Evolutionary conservation across 2,888 invertebrate species (phyloP).

Genomic region (Ernsta delagoae): DNA sequence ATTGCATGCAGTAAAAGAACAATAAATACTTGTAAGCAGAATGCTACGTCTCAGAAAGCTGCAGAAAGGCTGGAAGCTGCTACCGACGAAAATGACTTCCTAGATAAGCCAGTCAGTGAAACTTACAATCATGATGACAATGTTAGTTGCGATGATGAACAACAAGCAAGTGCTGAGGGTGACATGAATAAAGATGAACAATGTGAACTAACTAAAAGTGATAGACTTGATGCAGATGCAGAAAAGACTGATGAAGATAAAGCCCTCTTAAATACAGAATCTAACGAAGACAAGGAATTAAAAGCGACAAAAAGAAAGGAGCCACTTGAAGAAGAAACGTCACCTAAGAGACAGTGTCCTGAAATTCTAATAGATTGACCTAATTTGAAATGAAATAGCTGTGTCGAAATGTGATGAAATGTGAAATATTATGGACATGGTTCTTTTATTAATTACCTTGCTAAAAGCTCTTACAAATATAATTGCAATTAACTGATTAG

Average conservation of each 20-base stretch:
- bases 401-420: constrained; percentile 58
- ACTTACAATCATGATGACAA: constrained; percentile 47
- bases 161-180: constrained; percentile 44
- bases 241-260: constrained; percentile 60
- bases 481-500: constrained; percentile 49
- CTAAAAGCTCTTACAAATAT: constrained; percentile 56
- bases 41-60: constrained; percentile 61
- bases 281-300: constrained; percentile 54
- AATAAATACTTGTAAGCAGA: constrained; percentile 52
- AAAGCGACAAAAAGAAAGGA: constrained; percentile 72
- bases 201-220: constrained; percentile 41
- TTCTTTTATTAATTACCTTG: constrained; percentile 53
- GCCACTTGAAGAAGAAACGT: constrained; percentile 62
- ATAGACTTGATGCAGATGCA: constrained; percentile 54
- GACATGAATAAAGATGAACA: constrained; percentile 39
- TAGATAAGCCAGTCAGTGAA: constrained; percentile 55
- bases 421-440: constrained; percentile 49
- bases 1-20: constrained; percentile 63
- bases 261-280: constrained; percentile 43
- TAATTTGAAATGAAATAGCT: constrained; percentile 36
- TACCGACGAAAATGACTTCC: constrained; percentile 58
- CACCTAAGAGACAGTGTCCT: constrained; percentile 78
- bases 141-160: constrained; percentile 48
- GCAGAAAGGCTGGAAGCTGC: constrained; percentile 69
- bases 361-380: constrained; percentile 68